Percentiles rank a stretch among this genome's conserved stretches.
These are phyloP conservation scores for Apodemia mormo DNA, from an alignment of 2,888 invertebrate species.

Conservation along the genomic window DNA sequence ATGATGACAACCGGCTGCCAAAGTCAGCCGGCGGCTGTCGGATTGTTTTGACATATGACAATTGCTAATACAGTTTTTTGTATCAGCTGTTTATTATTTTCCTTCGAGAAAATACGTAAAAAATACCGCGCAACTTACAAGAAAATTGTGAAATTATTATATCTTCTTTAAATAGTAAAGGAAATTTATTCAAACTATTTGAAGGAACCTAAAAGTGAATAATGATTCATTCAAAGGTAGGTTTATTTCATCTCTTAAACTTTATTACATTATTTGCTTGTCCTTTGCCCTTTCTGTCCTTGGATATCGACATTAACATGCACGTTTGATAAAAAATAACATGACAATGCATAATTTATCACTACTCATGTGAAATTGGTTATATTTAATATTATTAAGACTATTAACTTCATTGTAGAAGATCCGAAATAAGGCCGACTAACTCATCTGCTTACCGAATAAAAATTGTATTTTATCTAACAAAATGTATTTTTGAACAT, in stretches of 20 bases:
- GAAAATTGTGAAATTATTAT: neutral
- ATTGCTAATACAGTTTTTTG: neutral
- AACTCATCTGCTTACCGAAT: too few relatives aligned
- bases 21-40: neutral
- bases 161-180: neutral
- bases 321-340: slow-evolving; percentile 17
- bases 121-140: neutral
- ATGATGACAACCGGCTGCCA: neutral
- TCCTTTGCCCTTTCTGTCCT: slow-evolving; percentile 19
- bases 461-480: too few relatives aligned
- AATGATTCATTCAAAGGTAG: slow-evolving; percentile 41
- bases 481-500: too few relatives aligned
- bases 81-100: slow-evolving; percentile 14
- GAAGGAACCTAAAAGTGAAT: neutral
- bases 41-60: neutral
- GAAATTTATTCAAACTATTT: neutral
- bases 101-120: slow-evolving; percentile 26
- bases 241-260: slow-evolving; percentile 3
- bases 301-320: neutral
- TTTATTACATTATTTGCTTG: slow-evolving; percentile 17
- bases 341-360: slow-evolving; percentile 21
- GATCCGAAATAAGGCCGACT: too few relatives aligned
- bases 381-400: too few relatives aligned
- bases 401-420: too few relatives aligned
- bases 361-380: slow-evolving; percentile 1